Percentiles rank a stretch among this genome's conserved stretches.
Evolutionary conservation across 2,113 vertebrate genomes (phyloP).

Genomic region (Elanus axillaris): DNA sequence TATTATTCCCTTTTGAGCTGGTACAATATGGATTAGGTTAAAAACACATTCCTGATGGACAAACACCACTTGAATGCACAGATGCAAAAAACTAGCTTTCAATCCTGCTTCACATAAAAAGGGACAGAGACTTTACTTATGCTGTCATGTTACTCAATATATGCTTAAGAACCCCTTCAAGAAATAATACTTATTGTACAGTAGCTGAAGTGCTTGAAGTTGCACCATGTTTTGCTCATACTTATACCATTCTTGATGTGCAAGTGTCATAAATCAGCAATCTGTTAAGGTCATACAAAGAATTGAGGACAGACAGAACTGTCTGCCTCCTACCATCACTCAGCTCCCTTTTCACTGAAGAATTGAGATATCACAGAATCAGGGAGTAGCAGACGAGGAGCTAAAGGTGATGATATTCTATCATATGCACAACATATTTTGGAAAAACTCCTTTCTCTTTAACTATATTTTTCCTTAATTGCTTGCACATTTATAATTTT

Average conservation of each 20-base stretch:
- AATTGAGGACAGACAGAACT: background rate
- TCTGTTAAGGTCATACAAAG: background rate
- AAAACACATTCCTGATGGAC: background rate
- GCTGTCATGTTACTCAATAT: background rate
- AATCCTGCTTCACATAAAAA: background rate
- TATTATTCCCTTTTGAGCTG: background rate
- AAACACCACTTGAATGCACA: background rate
- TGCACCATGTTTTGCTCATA: background rate
- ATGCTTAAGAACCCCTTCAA: background rate
- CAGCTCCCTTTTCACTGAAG: background rate
- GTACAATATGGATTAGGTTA: background rate
- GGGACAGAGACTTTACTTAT: background rate
- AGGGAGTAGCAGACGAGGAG: background rate
- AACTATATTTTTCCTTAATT: background rate
- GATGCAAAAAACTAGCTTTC: background rate
- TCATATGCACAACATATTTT: background rate
- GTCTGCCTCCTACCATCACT: background rate
- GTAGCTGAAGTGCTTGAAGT: background rate
- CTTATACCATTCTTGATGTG: background rate
- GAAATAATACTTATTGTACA: background rate
- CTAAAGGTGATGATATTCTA: background rate
- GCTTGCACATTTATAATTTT: background rate
- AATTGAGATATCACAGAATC: background rate
- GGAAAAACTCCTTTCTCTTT: background rate
- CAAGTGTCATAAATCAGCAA: background rate